Evolutionary conservation across 1,140 invertebrate species (phyloP).

Genomic region (Archivesica marissinica): DNA sequence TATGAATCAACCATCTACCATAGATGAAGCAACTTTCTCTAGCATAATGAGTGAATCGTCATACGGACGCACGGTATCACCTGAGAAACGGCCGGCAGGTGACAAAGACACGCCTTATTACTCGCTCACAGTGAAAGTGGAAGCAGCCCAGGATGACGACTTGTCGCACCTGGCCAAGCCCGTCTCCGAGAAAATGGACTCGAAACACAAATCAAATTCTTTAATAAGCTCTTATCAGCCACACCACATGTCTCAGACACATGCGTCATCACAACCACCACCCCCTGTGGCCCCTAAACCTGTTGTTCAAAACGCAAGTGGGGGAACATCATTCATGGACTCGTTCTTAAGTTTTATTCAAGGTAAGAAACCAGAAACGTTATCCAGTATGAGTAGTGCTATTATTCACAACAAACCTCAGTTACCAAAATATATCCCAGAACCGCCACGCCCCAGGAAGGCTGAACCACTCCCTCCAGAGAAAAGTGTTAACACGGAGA

Average conservation of each 20-base stretch:
- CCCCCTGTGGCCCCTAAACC: slow-evolving; percentile 38
- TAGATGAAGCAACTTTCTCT: slow-evolving; percentile 73
- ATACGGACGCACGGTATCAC: slow-evolving; percentile 21
- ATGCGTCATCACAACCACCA: slow-evolving; percentile 6
- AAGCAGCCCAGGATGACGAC: slow-evolving; percentile 69
- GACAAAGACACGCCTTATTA: slow-evolving; percentile 63
- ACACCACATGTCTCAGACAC: not conserved
- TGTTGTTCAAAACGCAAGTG: slow-evolving; percentile 62
- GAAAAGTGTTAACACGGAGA: slow-evolving; percentile 40
- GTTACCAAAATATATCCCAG: slow-evolving; percentile 81
- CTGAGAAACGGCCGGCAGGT: slow-evolving; percentile 56
- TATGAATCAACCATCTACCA: slow-evolving; percentile 55
- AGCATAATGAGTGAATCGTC: slow-evolving; percentile 65
- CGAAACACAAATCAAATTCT: slow-evolving; percentile 29
- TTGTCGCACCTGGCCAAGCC: slow-evolving; percentile 67
- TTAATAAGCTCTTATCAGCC: slow-evolving; percentile 38
- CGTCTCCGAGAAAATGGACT: slow-evolving; percentile 44
- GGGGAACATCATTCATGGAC: slow-evolving; percentile 74
- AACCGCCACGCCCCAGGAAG: slow-evolving; percentile 71
- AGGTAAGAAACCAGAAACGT: slow-evolving; percentile 82
- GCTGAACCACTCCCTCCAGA: slow-evolving; percentile 44
- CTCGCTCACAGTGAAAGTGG: slow-evolving; percentile 51
- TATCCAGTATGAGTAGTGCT: slow-evolving; percentile 80
- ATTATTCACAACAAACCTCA: slow-evolving; percentile 78
- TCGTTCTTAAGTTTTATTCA: slow-evolving; percentile 81